Conservation (phyloP, 2,888 invertebrate species). For the Watsonalla cultraria region DNA sequence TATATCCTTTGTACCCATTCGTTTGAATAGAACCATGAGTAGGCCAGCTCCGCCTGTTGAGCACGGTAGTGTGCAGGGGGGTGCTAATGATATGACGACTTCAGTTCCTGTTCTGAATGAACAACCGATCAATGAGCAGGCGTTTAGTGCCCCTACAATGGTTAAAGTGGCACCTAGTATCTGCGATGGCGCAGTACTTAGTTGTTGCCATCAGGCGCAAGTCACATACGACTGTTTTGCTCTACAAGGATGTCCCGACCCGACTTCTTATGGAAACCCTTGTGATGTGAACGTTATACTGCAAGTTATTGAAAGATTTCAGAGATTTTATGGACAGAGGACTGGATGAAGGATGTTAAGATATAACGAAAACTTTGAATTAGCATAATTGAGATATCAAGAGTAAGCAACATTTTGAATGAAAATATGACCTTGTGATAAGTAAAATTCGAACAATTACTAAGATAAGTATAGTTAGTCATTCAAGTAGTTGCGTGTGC, state of each 20-base stretch:
- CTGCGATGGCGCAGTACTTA: conserved; percentile 55
- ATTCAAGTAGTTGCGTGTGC: too few relatives aligned
- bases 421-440: too few relatives aligned
- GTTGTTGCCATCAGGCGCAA: conserved; percentile 50
- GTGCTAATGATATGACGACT: conserved; percentile 10
- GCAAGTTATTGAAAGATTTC: conserved; percentile 44
- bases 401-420: neutral
- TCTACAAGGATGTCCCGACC: conserved; percentile 62
- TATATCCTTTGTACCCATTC: conserved; percentile 48
- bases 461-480: too few relatives aligned
- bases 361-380: neutral
- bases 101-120: neutral
- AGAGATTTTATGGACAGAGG: conserved; percentile 42
- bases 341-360: conserved; percentile 22
- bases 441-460: too few relatives aligned
- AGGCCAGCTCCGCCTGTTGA: conserved; percentile 49
- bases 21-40: conserved; percentile 23
- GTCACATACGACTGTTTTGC: conserved; percentile 52
- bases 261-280: conserved; percentile 49
- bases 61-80: conserved; percentile 43
- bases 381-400: neutral
- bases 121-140: neutral
- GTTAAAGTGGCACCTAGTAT: conserved; percentile 22
- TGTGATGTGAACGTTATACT: conserved; percentile 45
- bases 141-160: neutral